Base-by-base conservation (phyloP, 2,888 invertebrate genomes). In the Elysia crispata region DNA sequence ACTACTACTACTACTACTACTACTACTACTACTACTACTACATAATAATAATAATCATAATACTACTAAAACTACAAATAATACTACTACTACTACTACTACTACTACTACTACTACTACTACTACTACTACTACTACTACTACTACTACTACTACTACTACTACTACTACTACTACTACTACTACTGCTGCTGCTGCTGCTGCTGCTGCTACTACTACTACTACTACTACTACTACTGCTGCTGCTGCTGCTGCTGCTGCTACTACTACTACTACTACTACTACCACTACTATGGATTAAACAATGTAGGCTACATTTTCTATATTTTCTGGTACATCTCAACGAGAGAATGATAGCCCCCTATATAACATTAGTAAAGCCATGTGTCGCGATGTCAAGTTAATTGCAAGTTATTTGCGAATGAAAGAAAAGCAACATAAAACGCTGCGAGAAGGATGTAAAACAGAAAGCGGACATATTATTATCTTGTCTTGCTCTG, bases 171-270 rank as follows among this genome's bases (percentile, higher is more conserved):
- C 64, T 64, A 64, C 64, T 64, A 64, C 64, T 64, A 64, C 64
- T 64, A 64, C 64, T 64, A 64, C 64, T 64, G 23, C 41, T 41
- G 11, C 41, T 60, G 15, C 60, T 60, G 15, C 60, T 60, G 15
- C 60, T 60, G 15, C 60, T 60, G 15, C 60, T 64, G 66, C n/a
- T 66, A 64, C 60, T 66, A 76, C 54, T 28, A 66, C 60, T 76
- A 66, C 31, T 33, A 76, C 20, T 41, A 76, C 60, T 76, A 76
- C 60, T 41, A 76, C 60, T 76, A 66, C 60, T 76, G 66, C n/a
- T 64, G 66, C 28, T 66, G 66, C 60, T 66, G 60, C 28, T 76
- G 60, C 25, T 57, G 31, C 25, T 25, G 54, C 25, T 57, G 28
- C 25, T 57, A 25, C 60, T 60, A 25, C 5, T 11, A 41, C 5